Conservation (phyloP, 1,140 invertebrate species). For the Drosophila novamexicana region DNA sequence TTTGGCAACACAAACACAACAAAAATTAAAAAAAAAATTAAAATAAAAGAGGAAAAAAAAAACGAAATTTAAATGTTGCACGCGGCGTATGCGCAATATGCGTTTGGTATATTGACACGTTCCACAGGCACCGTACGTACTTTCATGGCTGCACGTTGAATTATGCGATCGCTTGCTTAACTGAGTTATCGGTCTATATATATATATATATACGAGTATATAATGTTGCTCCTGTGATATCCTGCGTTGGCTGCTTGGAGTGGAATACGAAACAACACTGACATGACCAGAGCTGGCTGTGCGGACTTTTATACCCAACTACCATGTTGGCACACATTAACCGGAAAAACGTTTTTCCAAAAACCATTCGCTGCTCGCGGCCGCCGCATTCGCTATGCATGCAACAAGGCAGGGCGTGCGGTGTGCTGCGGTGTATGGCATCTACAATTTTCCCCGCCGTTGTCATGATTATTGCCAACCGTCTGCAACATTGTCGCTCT, state of each 20-base stretch:
- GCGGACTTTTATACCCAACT: conserved; percentile 64
- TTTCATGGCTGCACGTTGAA: conserved; percentile 57
- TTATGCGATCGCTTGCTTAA: not conserved
- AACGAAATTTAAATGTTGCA: not conserved
- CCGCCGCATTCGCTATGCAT: conserved; percentile 21
- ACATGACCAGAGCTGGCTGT: conserved; percentile 57
- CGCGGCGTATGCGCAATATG: conserved; percentile 39
- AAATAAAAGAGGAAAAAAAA: not conserved
- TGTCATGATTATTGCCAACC: conserved; percentile 45
- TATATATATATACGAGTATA: not conserved
- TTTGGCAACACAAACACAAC: conserved; percentile 5
- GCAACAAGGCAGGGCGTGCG: not conserved
- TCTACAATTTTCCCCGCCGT: conserved; percentile 34
- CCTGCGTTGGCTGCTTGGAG: conserved; percentile 26
- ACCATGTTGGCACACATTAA: conserved; percentile 40
- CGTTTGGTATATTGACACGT: conserved; percentile 13
- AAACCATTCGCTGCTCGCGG: conserved; percentile 31
- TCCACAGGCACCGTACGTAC: conserved; percentile 38
- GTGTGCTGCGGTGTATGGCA: not conserved
- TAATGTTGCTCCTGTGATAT: not conserved
- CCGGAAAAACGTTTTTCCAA: conserved; percentile 49
- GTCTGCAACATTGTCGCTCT: not conserved
- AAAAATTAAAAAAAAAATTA: not conserved
- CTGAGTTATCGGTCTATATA: no score
- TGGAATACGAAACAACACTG: conserved; percentile 66